A percentile compares a stretch with the other conserved stretches of the same genome.
These are phyloP conservation scores for Falco columbarius DNA, from an alignment of 2,797 vertebrate genomes.

Conservation along the genomic window DNA sequence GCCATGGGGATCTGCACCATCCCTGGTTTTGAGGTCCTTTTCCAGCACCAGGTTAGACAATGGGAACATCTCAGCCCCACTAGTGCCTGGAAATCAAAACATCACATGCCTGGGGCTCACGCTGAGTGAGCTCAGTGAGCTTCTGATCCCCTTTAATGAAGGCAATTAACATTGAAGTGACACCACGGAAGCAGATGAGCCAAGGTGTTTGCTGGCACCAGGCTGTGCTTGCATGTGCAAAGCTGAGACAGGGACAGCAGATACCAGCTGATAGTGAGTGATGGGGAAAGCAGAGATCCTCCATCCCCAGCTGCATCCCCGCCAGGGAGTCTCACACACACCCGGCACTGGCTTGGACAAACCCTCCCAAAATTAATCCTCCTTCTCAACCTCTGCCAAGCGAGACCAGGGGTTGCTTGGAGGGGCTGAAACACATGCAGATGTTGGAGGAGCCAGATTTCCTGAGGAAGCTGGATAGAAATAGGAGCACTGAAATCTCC, in stretches of 20 bases:
- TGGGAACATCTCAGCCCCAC: neutral
- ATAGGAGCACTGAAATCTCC: neutral
- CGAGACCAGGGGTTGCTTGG: rapidly evolving
- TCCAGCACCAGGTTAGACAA: neutral
- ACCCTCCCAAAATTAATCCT: neutral
- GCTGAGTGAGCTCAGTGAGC: neutral
- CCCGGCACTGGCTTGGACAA: neutral
- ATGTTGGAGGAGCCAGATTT: neutral
- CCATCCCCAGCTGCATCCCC: neutral
- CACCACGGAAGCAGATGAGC: neutral
- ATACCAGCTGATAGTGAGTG: neutral
- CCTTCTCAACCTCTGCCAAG: neutral
- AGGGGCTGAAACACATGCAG: neutral
- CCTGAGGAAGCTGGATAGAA: neutral
- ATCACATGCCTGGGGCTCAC: neutral
- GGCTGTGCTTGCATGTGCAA: neutral
- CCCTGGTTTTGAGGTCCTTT: neutral
- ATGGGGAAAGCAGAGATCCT: neutral
- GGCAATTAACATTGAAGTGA: rapidly evolving
- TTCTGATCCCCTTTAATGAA: neutral
- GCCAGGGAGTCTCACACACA: rapidly evolving
- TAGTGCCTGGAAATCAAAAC: neutral
- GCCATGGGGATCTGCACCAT: neutral
- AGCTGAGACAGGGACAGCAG: neutral
- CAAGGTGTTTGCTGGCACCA: neutral